A percentile compares a stretch with the other conserved stretches of the same genome.
Conservation (phyloP, 2,797 vertebrate genomes). For the Petrocephalus sullivani region DNA sequence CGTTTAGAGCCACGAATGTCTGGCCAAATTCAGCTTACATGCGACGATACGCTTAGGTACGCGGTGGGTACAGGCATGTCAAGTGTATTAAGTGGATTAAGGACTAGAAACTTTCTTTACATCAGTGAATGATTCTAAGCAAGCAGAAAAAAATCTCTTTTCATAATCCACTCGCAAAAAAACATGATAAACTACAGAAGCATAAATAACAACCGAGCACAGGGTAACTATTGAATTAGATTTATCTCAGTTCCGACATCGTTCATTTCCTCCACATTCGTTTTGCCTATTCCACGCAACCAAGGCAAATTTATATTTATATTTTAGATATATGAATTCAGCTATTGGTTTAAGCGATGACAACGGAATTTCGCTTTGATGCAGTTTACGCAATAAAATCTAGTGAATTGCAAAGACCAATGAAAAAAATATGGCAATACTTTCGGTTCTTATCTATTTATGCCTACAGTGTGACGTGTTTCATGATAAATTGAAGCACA, state of each 20-base stretch:
- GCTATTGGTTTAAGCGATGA: not conserved
- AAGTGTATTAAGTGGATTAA: not conserved
- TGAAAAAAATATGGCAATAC: not conserved
- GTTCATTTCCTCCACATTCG: not conserved
- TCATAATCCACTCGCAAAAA: not conserved
- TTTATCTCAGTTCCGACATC: not conserved
- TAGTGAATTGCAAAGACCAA: not conserved
- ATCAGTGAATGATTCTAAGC: not conserved
- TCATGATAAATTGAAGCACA: not conserved
- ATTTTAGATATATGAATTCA: not conserved
- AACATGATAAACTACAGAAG: not conserved
- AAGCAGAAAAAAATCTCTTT: not conserved
- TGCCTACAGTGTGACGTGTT: not conserved
- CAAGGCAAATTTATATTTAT: not conserved
- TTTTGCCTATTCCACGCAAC: not conserved
- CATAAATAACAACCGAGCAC: not conserved
- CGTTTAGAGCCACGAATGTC: not conserved
- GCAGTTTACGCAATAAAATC: not conserved
- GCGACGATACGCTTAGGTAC: not conserved
- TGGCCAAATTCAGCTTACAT: not conserved
- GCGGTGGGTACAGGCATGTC: not conserved
- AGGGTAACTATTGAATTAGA: not conserved
- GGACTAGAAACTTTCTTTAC: constrained; percentile 1
- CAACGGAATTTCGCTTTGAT: not conserved
- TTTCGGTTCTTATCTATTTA: not conserved